Base-by-base conservation (phyloP, 2,888 invertebrate genomes). In the Melieria omissa region DNA sequence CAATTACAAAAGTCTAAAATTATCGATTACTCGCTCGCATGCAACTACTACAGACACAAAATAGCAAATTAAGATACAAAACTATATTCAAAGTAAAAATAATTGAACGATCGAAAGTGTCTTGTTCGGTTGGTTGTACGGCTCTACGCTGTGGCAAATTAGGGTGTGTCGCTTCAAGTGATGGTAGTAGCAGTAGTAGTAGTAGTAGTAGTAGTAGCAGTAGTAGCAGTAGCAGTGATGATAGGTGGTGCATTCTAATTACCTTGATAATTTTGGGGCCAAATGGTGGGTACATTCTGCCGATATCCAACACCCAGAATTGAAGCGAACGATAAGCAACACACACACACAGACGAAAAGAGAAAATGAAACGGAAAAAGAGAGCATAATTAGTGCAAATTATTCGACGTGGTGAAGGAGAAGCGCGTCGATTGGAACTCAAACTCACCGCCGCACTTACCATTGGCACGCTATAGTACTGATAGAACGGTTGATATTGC, bases 201-300 rank as follows among this genome's bases (percentile, higher is more conserved):
- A 12, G 12, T 49, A 10, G 49, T 49, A 12, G 49, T 49, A 12
- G 49, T 49, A 12, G 12, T 49, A 10, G 49, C 3, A 57, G 16
- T 57, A 29, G 16, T 57, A 14, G 57, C 29, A 57, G 29, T 57
- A 16, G 14, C 16, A 4, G n/a, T 57, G 57, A 16, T 66, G 47
- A 58, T 66, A 66, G 66, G 42, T 29, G 29, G 29, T 29, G 41
- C 58, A 68, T 73, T 76, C 78, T 79, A 84, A 80, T 87, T 86
- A 87, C 88, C 87, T 88, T 87, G 87, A 84, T 87, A 87, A 80
- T 87, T 87, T 80, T 87, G 87, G 81, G 88, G 88, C 87, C 87
- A 87, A 82, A 87, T 87, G 84, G 87, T 85, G 83, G 87, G 87
- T 80, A 87, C 88, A 85, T 87, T 87, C 87, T 87, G 79, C 69